Percentiles rank a stretch among this genome's conserved stretches.
Evolutionary conservation across 1,140 invertebrate species (phyloP).

Genomic region (Calycopis cecrops): DNA sequence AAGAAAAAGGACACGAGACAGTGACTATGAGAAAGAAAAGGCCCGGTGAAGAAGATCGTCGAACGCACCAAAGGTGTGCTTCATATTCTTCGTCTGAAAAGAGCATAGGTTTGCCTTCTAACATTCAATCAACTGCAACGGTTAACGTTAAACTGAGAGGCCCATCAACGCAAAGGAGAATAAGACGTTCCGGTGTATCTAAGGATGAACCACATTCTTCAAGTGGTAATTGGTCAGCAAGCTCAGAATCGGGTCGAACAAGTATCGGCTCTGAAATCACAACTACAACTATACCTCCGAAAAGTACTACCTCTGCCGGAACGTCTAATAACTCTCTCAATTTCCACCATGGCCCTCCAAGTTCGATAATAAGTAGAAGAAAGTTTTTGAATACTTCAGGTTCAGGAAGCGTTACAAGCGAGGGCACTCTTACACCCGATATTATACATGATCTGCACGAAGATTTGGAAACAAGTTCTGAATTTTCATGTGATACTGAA

Average conservation of each 20-base stretch:
- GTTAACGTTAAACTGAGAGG: slow-evolving; percentile 84
- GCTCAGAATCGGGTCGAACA: slow-evolving; percentile 90
- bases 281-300: slow-evolving; percentile 81
- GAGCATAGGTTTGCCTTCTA: slow-evolving; percentile 77
- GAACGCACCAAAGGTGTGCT: slow-evolving; percentile 83
- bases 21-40: slow-evolving; percentile 77
- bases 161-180: slow-evolving; percentile 79
- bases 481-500: slow-evolving; percentile 96
- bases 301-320: slow-evolving; percentile 79
- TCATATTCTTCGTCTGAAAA: slow-evolving; percentile 85
- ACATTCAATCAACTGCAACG: slow-evolving; percentile 72
- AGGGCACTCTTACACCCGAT: slow-evolving; percentile 89
- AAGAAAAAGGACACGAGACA: slow-evolving; percentile 79
- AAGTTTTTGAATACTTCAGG: slow-evolving; percentile 83
- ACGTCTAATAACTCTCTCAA: slow-evolving; percentile 82
- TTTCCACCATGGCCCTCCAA: slow-evolving; percentile 78
- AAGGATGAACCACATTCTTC: slow-evolving; percentile 90
- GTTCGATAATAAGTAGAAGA: slow-evolving; percentile 80
- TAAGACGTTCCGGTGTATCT: slow-evolving; percentile 74
- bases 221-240: slow-evolving; percentile 95
- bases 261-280: slow-evolving; percentile 89
- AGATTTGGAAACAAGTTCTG: slow-evolving; percentile 93
- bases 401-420: slow-evolving; percentile 88
- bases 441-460: slow-evolving; percentile 84
- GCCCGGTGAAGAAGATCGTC: slow-evolving; percentile 68